Conservation (phyloP, 2,113 vertebrate species). For the Ahaetulla prasina region DNA sequence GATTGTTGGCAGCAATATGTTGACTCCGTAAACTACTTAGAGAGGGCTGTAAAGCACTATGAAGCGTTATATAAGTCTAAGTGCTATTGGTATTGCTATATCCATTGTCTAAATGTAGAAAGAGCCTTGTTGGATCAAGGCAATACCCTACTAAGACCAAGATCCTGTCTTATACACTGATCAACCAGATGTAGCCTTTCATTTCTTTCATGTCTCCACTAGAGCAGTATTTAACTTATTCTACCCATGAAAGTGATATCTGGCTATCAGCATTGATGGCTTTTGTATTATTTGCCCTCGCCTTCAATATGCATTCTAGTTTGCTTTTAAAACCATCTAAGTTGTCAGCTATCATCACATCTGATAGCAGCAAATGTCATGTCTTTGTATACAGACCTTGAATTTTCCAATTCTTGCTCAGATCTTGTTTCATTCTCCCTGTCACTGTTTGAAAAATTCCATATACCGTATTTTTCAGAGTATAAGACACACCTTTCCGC, state of each 20-base stretch:
- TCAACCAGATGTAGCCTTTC: background rate
- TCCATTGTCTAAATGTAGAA: background rate
- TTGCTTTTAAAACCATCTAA: background rate
- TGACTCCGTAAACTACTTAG: too few relatives aligned
- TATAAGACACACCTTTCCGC: too few relatives aligned
- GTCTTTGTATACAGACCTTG: background rate
- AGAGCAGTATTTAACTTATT: background rate
- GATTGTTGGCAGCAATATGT: too few relatives aligned
- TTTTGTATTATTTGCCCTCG: background rate
- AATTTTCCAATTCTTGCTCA: background rate
- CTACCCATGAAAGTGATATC: background rate
- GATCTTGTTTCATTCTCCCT: background rate
- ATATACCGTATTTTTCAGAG: too few relatives aligned
- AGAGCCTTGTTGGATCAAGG: background rate
- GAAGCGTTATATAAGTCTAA: background rate
- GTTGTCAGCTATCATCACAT: background rate
- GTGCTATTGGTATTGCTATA: background rate
- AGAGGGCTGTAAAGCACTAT: too few relatives aligned
- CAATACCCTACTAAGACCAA: background rate
- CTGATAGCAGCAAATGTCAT: background rate
- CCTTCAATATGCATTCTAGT: background rate
- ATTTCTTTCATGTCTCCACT: background rate
- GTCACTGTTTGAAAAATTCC: background rate
- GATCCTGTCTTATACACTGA: background rate
- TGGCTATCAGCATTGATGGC: background rate